Evolutionary conservation across 2,797 vertebrate species (phyloP), one percentile per base, ranked within the genome.

Genomic region (Pelodytes ibericus): DNA sequence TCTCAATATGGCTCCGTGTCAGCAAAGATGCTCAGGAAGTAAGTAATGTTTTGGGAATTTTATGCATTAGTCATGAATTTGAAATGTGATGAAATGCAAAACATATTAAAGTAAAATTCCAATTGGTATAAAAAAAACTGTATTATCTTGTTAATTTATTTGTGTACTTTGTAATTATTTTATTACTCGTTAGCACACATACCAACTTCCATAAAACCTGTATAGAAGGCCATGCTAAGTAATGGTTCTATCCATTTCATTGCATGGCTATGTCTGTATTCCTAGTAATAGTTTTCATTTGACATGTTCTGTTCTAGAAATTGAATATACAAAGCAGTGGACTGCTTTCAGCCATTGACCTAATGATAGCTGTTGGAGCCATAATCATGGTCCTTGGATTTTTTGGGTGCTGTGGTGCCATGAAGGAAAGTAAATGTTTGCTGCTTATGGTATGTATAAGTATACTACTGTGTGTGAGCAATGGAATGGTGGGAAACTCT

Each of bases 371-470:
- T 0, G 90, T 91, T 82, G 95, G 94, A 0, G 78, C 88, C 31
- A 87, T 95, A 76, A 94, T 96, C 83, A 95, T 95, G 93, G 11
- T 95, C 11, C 86, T 97, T 1, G 94, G 95, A 2, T 96, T 97
- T 87, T 91, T 96, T 57, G 95, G 95, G 0, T 98, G 94, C 84
- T 96, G 94, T 0, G 95, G 96, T 1, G 94, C 95, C 26, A 57
- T 91, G 51, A 91, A 63, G 53, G 95, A 97, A 87, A 97, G 90
- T 82, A 89, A 87, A 27, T 96, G 93, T 85, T 85, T 96, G 91
- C 87, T 98, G 76, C 65, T 96, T 20, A 29, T 95, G 92, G 96
- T 97, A 84, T 27, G 84, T 82, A 70, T 75, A 71, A 44, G 13
- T 44, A 36, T 36, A 1, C 33, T 36, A 36, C 33, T 36, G 33